These are phyloP conservation scores for Dreissena polymorpha DNA, from an alignment of 1,140 invertebrate species.

Conservation along the genomic window DNA sequence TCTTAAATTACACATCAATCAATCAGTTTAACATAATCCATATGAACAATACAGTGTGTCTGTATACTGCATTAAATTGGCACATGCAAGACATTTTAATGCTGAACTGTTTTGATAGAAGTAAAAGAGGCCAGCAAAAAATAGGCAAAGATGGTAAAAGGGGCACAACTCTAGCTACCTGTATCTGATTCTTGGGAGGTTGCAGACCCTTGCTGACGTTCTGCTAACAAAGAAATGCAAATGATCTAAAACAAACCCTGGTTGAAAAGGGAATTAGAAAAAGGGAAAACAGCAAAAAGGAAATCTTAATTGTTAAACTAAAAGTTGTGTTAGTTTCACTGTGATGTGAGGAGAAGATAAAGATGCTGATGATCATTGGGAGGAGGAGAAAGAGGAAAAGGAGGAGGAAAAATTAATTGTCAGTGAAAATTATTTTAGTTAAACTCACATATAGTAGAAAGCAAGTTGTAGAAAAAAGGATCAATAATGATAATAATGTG, in stretches of 20 bases:
- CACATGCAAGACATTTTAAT: background rate
- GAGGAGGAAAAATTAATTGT: background rate
- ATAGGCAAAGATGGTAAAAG: background rate
- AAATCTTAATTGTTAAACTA: background rate
- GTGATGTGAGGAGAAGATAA: background rate
- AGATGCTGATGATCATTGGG: background rate
- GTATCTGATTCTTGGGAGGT: background rate
- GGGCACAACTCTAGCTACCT: conserved; percentile 9
- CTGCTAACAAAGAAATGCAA: background rate
- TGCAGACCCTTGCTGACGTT: background rate
- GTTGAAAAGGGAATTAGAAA: background rate
- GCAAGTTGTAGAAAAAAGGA: background rate
- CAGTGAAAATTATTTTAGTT: background rate
- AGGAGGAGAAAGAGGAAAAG: background rate
- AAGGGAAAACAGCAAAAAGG: no score
- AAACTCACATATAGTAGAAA: background rate
- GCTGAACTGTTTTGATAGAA: background rate
- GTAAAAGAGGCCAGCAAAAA: background rate
- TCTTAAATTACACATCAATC: no score
- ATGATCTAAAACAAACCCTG: background rate
- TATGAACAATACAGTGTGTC: no score
- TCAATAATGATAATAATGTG: background rate
- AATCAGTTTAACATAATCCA: no score
- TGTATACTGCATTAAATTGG: no score
- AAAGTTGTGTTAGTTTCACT: background rate